Percentiles rank a stretch among this genome's conserved stretches.
phyloP scores from a whole-genome alignment of 1,140 invertebrate genomes.

The Antheraea pernyi region DNA sequence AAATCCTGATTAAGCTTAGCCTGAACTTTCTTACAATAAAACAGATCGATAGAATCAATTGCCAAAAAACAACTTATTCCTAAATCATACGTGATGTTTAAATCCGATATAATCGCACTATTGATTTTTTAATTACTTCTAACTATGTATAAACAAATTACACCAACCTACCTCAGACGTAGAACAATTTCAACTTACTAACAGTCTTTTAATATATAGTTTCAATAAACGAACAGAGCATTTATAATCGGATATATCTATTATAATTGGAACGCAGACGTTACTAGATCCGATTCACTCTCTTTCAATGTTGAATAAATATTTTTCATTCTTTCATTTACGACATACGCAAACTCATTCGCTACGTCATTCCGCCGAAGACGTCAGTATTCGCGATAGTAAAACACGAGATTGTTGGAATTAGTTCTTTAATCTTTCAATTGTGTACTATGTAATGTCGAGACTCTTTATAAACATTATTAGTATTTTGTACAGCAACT shows the following conservation, averaged over 20 bases:
- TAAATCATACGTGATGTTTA: too few relatives aligned
- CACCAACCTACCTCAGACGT: too few relatives aligned
- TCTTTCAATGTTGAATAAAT: neutral
- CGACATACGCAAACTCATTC: conserved; percentile 2
- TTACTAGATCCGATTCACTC: neutral
- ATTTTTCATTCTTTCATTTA: conserved; percentile 5
- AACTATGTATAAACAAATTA: too few relatives aligned
- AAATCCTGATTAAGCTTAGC: too few relatives aligned
- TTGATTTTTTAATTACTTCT: too few relatives aligned
- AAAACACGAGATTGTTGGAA: neutral
- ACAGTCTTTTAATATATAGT: neutral
- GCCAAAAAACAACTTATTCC: too few relatives aligned
- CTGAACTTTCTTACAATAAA: too few relatives aligned
- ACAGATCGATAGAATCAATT: too few relatives aligned
- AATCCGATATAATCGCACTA: too few relatives aligned
- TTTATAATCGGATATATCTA: neutral
- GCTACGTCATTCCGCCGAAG: neutral
- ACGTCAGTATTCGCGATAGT: neutral
- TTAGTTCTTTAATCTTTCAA: neutral
- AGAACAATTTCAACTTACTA: neutral
- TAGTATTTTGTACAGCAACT: neutral
- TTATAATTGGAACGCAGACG: neutral
- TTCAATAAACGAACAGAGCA: neutral
- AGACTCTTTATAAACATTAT: neutral
- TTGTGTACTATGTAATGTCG: too few relatives aligned